Conservation (phyloP, 2,888 invertebrate genomes). For the Diaprepes abbreviatus region DNA sequence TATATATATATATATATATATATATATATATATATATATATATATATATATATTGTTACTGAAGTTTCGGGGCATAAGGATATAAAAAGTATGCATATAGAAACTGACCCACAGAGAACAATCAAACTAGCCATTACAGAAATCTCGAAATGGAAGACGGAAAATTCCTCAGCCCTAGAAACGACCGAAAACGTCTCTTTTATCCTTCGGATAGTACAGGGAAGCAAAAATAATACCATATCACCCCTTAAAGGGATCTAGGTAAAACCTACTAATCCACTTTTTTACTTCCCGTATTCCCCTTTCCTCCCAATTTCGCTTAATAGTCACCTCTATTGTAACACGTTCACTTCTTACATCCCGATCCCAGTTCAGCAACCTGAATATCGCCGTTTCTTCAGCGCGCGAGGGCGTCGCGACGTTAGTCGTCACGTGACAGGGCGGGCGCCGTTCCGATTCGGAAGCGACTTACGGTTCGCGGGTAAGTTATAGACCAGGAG, state of each 20-base stretch:
- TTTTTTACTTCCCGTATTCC: constrained; percentile 11
- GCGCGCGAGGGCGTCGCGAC: constrained; percentile 30
- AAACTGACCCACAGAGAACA: no score
- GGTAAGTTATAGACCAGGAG: constrained; percentile 18
- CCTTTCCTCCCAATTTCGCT: constrained; percentile 6
- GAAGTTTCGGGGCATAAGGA: no score
- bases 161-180: no score
- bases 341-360: constrained; percentile 30
- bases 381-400: constrained; percentile 23
- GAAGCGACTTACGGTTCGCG: constrained; percentile 26
- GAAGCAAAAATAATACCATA: neutral
- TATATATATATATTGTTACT: neutral
- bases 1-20: constrained; percentile 21
- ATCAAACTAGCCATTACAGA: no score
- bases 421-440: constrained; percentile 36
- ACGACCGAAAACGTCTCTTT: no score
- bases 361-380: constrained; percentile 32
- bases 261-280: constrained; percentile 25
- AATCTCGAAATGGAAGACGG: no score
- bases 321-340: constrained; percentile 18
- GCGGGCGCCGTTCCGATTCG: constrained; percentile 29
- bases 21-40: constrained; percentile 9
- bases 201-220: no score
- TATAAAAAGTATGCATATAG: no score
- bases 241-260: constrained; percentile 4